Conservation (phyloP, 2,888 invertebrate genomes). For the Stictocephala bisonia region DNA sequence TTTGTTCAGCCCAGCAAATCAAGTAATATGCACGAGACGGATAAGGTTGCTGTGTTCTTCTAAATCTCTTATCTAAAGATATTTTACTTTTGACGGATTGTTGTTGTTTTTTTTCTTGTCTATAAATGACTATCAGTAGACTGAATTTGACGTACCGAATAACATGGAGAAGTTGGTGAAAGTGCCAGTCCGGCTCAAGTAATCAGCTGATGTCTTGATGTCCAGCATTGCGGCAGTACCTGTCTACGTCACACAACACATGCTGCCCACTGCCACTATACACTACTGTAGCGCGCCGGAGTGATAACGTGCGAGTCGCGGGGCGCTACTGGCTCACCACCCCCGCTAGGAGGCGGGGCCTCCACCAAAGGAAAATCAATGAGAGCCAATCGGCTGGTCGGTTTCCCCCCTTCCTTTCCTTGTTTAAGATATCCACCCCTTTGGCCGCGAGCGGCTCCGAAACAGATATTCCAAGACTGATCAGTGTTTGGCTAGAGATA, state of each 20-base stretch:
- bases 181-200: conserved; percentile 89
- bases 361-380: conserved; percentile 61
- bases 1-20: too few relatives aligned
- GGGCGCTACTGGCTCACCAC: neutral
- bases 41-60: too few relatives aligned
- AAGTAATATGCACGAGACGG: too few relatives aligned
- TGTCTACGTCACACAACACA: conserved; percentile 31
- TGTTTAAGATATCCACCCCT: neutral
- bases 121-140: conserved; percentile 15
- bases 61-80: too few relatives aligned
- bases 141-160: conserved; percentile 79
- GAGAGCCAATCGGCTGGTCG: conserved; percentile 54
- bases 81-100: too few relatives aligned
- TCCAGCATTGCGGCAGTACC: conserved; percentile 78
- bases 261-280: neutral
- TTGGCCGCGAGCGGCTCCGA: conserved; percentile 12
- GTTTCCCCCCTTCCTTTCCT: conserved; percentile 33
- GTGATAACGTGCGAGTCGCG: conserved; percentile 37
- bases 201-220: conserved; percentile 92
- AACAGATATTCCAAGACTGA: conserved; percentile 38
- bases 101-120: neutral
- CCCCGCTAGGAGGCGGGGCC: conserved; percentile 64
- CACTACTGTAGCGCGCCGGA: conserved; percentile 47
- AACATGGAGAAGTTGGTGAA: conserved; percentile 96
- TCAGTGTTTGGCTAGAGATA: conserved; percentile 39